Evolutionary conservation across 2,888 invertebrate genomes (phyloP).

Genomic region (Choristoneura rosaceana): DNA sequence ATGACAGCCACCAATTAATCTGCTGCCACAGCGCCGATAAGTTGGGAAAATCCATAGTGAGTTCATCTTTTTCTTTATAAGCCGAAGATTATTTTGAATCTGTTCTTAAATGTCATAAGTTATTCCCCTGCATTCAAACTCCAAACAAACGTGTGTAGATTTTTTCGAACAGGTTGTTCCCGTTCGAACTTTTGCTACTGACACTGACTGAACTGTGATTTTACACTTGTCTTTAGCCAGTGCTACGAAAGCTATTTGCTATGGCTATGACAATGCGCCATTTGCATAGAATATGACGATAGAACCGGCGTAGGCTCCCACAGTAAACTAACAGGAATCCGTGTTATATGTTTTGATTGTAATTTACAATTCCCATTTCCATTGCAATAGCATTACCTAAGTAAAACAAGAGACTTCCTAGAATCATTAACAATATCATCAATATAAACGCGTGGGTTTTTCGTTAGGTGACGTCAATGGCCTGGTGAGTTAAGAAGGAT

Average conservation of each 20-base stretch:
- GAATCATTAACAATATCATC: conserved; percentile 7
- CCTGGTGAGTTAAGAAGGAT: background rate
- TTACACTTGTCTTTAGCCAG: background rate
- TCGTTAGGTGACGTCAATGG: background rate
- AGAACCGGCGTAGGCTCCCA: background rate
- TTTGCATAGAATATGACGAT: background rate
- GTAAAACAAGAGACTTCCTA: conserved; percentile 4
- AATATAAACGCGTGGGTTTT: background rate
- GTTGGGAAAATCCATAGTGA: too few species aligned
- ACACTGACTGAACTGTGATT: too few species aligned
- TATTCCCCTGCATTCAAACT: too few species aligned
- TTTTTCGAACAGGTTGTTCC: too few species aligned
- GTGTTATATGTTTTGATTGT: conserved; percentile 1
- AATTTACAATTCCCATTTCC: background rate
- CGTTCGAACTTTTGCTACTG: too few species aligned
- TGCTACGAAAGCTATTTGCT: background rate
- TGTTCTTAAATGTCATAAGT: too few species aligned
- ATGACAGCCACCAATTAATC: too few species aligned
- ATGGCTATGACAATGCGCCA: too few species aligned
- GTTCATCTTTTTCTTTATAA: too few species aligned
- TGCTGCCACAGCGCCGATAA: too few species aligned
- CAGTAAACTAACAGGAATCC: background rate
- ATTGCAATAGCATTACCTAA: conserved; percentile 1
- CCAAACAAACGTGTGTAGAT: too few species aligned
- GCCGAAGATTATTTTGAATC: too few species aligned